Conservation (phyloP, 2,113 vertebrate species). For the Mixornis gularis region DNA sequence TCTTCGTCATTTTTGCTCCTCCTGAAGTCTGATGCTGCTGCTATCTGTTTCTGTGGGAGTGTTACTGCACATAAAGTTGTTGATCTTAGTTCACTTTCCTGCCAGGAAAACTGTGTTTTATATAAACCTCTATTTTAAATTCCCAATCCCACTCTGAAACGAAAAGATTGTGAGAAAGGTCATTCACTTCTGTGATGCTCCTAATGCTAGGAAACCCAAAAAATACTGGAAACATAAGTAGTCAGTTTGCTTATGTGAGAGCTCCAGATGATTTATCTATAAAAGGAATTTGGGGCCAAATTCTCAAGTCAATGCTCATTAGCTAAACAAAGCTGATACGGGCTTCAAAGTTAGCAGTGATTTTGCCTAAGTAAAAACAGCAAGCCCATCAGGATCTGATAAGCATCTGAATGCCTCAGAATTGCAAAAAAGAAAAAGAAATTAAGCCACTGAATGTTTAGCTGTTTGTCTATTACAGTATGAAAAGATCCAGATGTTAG, state of each 20-base stretch:
- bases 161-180: neutral
- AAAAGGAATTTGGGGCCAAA: conserved; percentile 40
- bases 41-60: conserved; percentile 4
- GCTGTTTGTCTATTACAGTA: conserved; percentile 34
- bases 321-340: conserved; percentile 29
- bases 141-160: neutral
- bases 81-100: neutral
- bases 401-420: conserved; percentile 14
- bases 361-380: conserved; percentile 54
- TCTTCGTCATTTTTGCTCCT: neutral
- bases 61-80: neutral
- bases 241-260: neutral
- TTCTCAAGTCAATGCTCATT: conserved; percentile 48
- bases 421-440: conserved; percentile 29
- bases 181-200: neutral
- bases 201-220: neutral
- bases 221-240: conserved; percentile 32
- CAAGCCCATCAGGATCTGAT: conserved; percentile 29
- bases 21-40: neutral
- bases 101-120: neutral
- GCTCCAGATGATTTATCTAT: conserved; percentile 51
- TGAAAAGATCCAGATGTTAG: conserved; percentile 29
- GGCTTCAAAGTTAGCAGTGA: conserved; percentile 50
- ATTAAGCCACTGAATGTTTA: conserved; percentile 43
- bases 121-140: neutral